Evolutionary conservation across 2,113 vertebrate genomes (phyloP), one percentile per base, ranked within the genome.

Genomic region (Dipodomys ordii): DNA sequence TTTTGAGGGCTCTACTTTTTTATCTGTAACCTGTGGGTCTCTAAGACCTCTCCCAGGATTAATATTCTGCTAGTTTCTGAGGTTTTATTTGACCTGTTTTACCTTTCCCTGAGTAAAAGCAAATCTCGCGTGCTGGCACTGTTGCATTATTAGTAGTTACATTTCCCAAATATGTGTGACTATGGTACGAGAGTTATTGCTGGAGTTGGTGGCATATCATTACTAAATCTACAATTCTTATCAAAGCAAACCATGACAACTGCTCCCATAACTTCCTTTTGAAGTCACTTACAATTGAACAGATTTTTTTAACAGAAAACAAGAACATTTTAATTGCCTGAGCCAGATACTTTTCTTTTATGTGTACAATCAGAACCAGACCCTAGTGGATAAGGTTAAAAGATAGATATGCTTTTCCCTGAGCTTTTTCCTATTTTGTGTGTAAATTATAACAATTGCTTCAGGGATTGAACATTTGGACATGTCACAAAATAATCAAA

Each of bases 371-470:
- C 96, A 92, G 84, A 95, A 92, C 69, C 89, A 93, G 80, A 87
- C 96, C 95, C 91, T 96, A 89, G 96, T 91, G 97, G 60, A 91
- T 96, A 96, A 90, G 85, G 91, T 96, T 95, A 94, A 95, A 93
- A 95, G 94, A 96, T 79, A 65, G 95, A 94, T 95, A 92, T 88
- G 91, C 76, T 95, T 96, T 96, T 83, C 73, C 46, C 22, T 79
- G 69, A 69, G 89, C 65, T 84, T 94, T 95, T 85, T 83, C 69
- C 32, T 49, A 7, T 95, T 95, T 92, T 85, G 76, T 94, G 83
- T 96, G 91, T 95, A 96, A 97, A 96, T 97, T 97, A 94, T 60
- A 93, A 90, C 95, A 95, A 53, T 96, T 96, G 94, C 95, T 95
- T 94, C 8, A 78, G 95, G 96, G 89, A 96, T 89, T 97, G 92